Conservation (phyloP, 2,113 vertebrate species). For the Tinamus guttatus region DNA sequence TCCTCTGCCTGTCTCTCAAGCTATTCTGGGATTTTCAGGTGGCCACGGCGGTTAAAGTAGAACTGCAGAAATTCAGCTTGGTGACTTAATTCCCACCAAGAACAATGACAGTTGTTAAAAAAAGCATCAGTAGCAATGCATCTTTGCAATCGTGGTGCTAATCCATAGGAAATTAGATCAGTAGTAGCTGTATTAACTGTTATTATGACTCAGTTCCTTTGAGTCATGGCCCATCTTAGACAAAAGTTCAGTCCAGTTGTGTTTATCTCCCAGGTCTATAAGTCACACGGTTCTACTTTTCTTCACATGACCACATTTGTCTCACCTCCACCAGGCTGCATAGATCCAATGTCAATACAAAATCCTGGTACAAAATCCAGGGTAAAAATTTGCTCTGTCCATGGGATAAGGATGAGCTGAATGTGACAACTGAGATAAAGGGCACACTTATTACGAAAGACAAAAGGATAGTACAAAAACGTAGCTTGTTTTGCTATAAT, state of each 20-base stretch:
- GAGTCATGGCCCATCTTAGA: not conserved
- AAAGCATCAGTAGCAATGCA: not conserved
- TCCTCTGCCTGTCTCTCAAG: not conserved
- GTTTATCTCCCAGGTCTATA: not conserved
- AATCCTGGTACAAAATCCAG: not conserved
- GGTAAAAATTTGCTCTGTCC: not conserved
- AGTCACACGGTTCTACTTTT: not conserved
- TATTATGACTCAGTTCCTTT: slow-evolving; percentile 30
- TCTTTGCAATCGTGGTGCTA: not conserved
- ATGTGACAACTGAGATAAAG: not conserved
- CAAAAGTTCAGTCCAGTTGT: not conserved
- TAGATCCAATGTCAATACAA: not conserved
- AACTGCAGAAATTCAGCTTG: not conserved
- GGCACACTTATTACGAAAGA: not conserved
- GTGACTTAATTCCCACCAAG: not conserved
- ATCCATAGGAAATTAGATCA: slow-evolving; percentile 15
- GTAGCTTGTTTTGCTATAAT: not conserved
- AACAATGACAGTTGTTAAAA: not conserved
- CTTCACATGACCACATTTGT: not conserved
- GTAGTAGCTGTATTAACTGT: not conserved
- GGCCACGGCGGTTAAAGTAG: not conserved
- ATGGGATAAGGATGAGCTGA: not conserved
- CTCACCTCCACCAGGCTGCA: not conserved
- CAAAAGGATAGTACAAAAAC: not conserved
- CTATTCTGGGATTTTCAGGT: not conserved